Base-by-base conservation (phyloP, 2,888 invertebrate genomes). In the Stenolophus ochropezus region DNA sequence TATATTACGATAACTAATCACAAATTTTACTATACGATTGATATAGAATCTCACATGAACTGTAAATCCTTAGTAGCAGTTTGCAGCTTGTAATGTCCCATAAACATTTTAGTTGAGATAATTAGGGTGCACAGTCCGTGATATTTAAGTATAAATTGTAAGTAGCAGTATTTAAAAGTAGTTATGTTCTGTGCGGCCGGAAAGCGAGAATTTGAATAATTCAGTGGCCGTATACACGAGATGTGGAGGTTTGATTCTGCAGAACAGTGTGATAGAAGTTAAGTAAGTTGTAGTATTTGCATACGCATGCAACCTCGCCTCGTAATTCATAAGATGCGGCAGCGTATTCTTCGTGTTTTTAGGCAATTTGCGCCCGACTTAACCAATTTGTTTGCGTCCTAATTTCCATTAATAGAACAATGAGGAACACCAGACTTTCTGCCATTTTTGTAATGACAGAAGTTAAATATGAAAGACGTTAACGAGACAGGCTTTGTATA, bases 361-460 rank as follows among this genome's bases (percentile, higher is more conserved):
- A 11, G 69, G 20, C 33, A 69, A 69, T 69, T 69, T 33, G 14
- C n/a, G 18, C 1, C 18, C 33, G 42, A 16, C 25, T 69, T 69
- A 69, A 69, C 33, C 69, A 69, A 69, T 69, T 69, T 69, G 69
- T 69, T 69, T 42, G 69, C 18, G 69, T 47, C 42, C 42, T 47
- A 69, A 69, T 69, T 69, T 69, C 42, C 69, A 69, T 69, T 42
- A 69, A 42, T 69, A 69, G 42, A 69, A 69, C 69, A 69, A 69
- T 33, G 42, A 69, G 42, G 27, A 69, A 42, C 8, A 69, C 33
- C 42, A n/a, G 42, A 8, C 33, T 27, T 42, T 69, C 33, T 47
- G 18, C 21, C 14, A 69, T 69, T 69, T 42, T 69, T 69, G 11
- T 69, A 69, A 69, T 42, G 42, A 42, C 33, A 33, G 20, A 69